Evolutionary conservation across 2,113 vertebrate genomes (phyloP), one percentile per base, ranked within the genome.

Genomic region (Ailuropoda melanoleuca): DNA sequence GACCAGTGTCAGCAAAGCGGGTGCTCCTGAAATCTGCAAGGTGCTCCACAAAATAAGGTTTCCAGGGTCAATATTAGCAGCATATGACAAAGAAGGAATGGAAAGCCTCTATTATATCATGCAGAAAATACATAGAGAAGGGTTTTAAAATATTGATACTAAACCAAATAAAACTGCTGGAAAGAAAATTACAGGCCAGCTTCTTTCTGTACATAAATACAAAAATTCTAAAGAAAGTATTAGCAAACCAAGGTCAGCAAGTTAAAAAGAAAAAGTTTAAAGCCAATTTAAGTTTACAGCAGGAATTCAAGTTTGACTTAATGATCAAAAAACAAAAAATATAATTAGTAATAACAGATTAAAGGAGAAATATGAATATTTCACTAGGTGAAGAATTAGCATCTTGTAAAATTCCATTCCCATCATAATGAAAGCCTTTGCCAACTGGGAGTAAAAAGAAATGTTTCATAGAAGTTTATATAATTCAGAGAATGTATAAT

Each of bases 1-100:
- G 24, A 53, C 4, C 21, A 74, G 11, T 4, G 64, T 48, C 19
- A 19, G 23, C n/a, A 55, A 17, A 18, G 0, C 1, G 1, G 1
- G 3, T 26, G 11, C 15, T 39, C 5, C 74, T 23, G 0, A 9
- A 26, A 23, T 62, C 83, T n/a, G 21, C 43, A 56, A 82, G 19
- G 10, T 10, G 24, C 6, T 14, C 53, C 50, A 86, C 24, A 26
- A 37, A 81, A 39, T 6, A 48, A 60, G 8, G 13, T 10, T 37
- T 37, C 7, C n/a, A 1, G 24, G 29, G 39, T 43, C 43, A n/a
- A 7, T 23, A 53, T 34, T 15, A 58, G 24, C 8, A 8, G 46
- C 60, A 37, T 14, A 3, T 31, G 58, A 13, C 50, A 89, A 50
- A 68, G 10, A 56, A 77, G 58, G 4, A 88, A 8, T 34, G 24